Percentiles rank a stretch among this genome's conserved stretches.
Evolutionary conservation across 92 coral and sea anemone species (phyloP).

Genomic region (Epizoanthus stellaris): DNA sequence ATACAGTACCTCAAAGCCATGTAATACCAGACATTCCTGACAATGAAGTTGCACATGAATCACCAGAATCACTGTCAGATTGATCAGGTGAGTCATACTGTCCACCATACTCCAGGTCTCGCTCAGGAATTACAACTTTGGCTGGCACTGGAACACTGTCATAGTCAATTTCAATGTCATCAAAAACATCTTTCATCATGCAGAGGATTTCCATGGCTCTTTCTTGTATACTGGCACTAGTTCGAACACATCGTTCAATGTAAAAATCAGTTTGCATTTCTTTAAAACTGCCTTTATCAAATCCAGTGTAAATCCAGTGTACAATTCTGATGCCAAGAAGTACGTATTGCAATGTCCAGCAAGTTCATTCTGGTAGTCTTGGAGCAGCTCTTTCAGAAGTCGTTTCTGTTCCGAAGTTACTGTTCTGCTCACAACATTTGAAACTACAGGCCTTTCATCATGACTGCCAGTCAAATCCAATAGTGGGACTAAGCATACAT

Average conservation of each 20-base stretch:
- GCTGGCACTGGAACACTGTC: too few relatives aligned
- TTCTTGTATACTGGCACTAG: conserved; percentile 49
- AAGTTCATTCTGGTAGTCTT: conserved; percentile 45
- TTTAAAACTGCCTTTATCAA: conserved; percentile 49
- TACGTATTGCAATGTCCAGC: conserved; percentile 16
- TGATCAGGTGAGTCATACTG: background rate
- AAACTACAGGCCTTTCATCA: too few relatives aligned
- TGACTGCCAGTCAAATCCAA: conserved; percentile 7
- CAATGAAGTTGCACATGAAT: too few relatives aligned
- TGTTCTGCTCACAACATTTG: too few relatives aligned
- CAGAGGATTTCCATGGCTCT: conserved; percentile 54
- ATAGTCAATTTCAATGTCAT: conserved; percentile 36
- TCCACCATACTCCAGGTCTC: conserved; percentile 38
- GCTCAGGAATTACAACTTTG: background rate
- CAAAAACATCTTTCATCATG: conserved; percentile 54
- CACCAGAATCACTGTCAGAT: too few relatives aligned
- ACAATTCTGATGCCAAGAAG: conserved; percentile 50
- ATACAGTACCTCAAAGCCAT: too few relatives aligned
- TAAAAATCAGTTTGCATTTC: conserved; percentile 58
- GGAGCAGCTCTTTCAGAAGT: conserved; percentile 51
- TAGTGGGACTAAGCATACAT: conserved; percentile 11
- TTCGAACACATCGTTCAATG: conserved; percentile 37
- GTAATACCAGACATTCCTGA: too few relatives aligned
- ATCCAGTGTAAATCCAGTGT: conserved; percentile 53
- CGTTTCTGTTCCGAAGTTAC: background rate